Conservation (phyloP, 2,888 invertebrate genomes). For the Platynereis dumerilii region DNA sequence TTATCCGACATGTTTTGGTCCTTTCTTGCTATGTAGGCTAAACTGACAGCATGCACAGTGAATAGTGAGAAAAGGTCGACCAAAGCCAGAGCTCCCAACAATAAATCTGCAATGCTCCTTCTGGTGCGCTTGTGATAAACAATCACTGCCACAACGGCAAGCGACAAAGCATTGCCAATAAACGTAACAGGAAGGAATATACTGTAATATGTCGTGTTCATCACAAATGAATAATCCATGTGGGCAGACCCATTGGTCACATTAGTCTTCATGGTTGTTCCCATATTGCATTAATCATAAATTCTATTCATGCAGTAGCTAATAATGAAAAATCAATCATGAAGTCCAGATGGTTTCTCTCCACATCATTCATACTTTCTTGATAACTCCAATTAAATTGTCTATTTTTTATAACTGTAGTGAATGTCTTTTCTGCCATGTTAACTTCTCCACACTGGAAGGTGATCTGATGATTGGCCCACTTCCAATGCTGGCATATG, state of each 20-base stretch:
- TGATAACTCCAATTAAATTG: no score
- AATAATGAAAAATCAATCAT: no score
- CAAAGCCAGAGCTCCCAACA: not conserved
- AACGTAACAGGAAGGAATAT: not conserved
- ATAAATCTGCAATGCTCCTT: slow-evolving; percentile 4
- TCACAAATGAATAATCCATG: not conserved
- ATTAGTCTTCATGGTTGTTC: no score
- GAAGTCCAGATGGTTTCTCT: no score
- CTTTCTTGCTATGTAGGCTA: not conserved
- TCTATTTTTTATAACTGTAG: no score
- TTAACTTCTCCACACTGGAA: no score
- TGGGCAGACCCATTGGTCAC: not conserved
- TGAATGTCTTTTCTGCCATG: no score
- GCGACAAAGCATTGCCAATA: not conserved
- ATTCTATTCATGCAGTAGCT: no score
- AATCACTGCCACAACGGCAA: not conserved
- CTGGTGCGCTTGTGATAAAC: not conserved
- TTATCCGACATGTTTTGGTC: not conserved
- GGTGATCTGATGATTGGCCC: no score
- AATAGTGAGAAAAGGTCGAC: slow-evolving; percentile 4
- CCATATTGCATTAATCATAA: no score
- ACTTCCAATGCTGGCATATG: no score
- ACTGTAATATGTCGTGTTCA: not conserved
- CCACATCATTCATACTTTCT: no score
- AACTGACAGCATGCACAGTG: not conserved